These are phyloP conservation scores for Lichenostomus cassidix DNA, from an alignment of 2,113 vertebrate species.

Conservation along the genomic window DNA sequence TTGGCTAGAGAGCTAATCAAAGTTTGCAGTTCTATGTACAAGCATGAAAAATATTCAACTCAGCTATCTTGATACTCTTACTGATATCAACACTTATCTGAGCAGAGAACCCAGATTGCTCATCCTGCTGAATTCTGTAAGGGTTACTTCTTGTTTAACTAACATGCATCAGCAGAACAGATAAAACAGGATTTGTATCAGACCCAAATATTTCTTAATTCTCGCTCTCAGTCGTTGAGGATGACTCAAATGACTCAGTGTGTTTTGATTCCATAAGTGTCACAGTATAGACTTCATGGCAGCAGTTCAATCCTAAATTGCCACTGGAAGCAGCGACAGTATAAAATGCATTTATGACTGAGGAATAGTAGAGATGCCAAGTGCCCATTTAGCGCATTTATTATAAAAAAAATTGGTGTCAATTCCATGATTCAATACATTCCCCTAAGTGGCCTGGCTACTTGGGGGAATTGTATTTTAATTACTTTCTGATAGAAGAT, in stretches of 20 bases:
- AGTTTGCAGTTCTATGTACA: background rate
- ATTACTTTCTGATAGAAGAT: background rate
- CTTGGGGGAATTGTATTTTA: background rate
- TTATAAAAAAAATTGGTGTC: background rate
- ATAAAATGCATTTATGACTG: background rate
- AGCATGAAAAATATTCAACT: background rate
- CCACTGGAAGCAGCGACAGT: background rate
- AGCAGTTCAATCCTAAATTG: slow-evolving; percentile 2
- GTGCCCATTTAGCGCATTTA: background rate
- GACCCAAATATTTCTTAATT: background rate
- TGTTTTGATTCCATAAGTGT: background rate
- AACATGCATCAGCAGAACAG: background rate
- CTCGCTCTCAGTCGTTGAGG: background rate
- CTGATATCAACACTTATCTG: background rate
- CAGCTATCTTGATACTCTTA: background rate
- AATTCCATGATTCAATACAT: background rate
- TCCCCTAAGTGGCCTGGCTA: background rate
- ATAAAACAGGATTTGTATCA: background rate
- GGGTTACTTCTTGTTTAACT: background rate
- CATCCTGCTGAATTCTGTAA: background rate
- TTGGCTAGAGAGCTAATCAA: background rate
- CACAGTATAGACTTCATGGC: background rate
- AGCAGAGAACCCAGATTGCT: background rate
- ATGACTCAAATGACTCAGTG: background rate
- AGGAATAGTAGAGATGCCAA: background rate